Evolutionary conservation across 92 coral and sea anemone genomes (phyloP).

Genomic region (Scolanthus callimorphus): DNA sequence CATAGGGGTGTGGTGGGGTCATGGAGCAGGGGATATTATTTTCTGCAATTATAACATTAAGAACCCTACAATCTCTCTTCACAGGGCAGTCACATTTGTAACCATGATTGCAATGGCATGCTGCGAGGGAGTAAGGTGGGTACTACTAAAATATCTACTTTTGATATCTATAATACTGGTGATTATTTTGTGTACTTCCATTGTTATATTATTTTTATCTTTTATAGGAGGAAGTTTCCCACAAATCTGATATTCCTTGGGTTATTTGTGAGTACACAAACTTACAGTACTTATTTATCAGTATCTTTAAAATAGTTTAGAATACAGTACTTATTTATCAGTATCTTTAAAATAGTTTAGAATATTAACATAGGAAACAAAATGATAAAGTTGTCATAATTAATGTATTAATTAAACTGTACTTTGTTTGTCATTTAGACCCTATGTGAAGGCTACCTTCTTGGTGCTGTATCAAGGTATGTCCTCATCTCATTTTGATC

Average conservation of each 20-base stretch:
- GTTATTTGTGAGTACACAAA: constrained; percentile 73
- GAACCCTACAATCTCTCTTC: neutral
- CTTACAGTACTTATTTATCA: too few species aligned
- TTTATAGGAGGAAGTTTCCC: constrained; percentile 75
- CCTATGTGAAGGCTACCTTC: constrained; percentile 94
- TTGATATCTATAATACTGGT: too few species aligned
- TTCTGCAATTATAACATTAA: too few species aligned
- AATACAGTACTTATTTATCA: too few species aligned
- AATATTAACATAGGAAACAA: too few species aligned
- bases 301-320: too few species aligned
- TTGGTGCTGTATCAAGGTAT: constrained; percentile 98
- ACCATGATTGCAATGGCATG: constrained; percentile 97
- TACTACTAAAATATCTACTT: neutral
- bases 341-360: too few species aligned
- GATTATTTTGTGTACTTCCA: too few species aligned
- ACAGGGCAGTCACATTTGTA: constrained; percentile 91
- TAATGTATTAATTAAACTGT: neutral
- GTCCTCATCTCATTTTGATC: too few species aligned
- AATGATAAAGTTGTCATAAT: too few species aligned
- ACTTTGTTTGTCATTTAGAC: constrained; percentile 46
- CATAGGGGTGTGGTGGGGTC: too few species aligned
- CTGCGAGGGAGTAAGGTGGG: constrained; percentile 85
- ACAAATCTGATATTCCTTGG: constrained; percentile 79
- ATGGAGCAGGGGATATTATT: too few species aligned
- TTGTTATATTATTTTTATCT: neutral